A percentile compares a stretch with the other conserved stretches of the same genome.
Evolutionary conservation across 2,797 vertebrate species (phyloP).

Genomic region (Parambassis ranga): DNA sequence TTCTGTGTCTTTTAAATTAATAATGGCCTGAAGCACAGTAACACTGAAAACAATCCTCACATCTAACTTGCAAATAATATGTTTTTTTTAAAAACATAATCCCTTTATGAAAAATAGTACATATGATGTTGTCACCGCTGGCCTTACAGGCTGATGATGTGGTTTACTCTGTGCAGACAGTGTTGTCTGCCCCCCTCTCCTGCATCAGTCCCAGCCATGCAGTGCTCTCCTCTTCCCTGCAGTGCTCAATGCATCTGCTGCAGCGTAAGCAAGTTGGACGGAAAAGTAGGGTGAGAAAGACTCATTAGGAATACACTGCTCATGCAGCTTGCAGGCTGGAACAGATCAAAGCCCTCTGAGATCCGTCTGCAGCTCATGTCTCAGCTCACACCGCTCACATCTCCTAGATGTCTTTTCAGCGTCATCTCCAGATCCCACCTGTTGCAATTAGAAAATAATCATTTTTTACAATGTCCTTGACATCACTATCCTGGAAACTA

Average conservation of each 20-base stretch:
- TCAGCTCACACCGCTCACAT: neutral
- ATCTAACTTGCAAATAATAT: no score
- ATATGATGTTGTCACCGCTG: no score
- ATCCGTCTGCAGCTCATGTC: slow-evolving; percentile 6
- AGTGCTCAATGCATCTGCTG: slow-evolving; percentile 43
- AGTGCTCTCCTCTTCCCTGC: slow-evolving; percentile 34
- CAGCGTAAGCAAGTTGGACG: slow-evolving; percentile 45
- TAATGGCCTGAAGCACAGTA: no score
- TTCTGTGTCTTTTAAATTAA: no score
- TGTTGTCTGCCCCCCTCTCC: neutral
- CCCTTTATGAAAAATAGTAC: no score
- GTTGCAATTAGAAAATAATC: no score
- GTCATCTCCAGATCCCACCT: neutral
- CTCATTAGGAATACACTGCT: slow-evolving; percentile 50
- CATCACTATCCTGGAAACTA: slow-evolving; percentile 27
- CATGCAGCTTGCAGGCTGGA: slow-evolving; percentile 19
- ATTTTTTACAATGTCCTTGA: neutral
- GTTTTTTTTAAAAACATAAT: no score
- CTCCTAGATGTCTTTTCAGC: slow-evolving; percentile 4
- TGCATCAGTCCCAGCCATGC: slow-evolving; percentile 36
- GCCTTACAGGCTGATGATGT: no score
- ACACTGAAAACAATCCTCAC: no score
- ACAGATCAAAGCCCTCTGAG: slow-evolving; percentile 36
- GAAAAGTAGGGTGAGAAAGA: slow-evolving; percentile 39
- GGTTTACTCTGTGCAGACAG: neutral